Base-by-base conservation (phyloP, 1,140 invertebrate genomes). In the Dinothrombium tinctorium region DNA sequence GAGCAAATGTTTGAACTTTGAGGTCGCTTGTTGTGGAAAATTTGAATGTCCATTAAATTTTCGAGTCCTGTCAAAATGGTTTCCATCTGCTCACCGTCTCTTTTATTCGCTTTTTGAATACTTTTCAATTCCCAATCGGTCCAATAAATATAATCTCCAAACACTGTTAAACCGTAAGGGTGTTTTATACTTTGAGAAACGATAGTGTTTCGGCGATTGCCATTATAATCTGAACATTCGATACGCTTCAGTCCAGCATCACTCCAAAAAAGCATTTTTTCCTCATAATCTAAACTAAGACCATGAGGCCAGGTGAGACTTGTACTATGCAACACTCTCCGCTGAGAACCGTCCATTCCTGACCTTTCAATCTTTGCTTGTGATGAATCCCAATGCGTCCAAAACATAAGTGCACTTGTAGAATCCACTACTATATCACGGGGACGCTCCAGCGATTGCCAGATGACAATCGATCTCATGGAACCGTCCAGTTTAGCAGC, bases 261-360 rank as follows among this genome's bases (percentile, higher is more conserved):
- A 47, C 83, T 83, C 78, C 89, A 96, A 56, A 94, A 96, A 1
- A 96, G 65, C 44, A 77, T 77, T 48, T 68, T 68, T 8, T 69
- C 69, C 1, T 73, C 67, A 6, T 76, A 68, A 57, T 96, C 92
- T 12, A 98, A 55, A 0, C 86, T 77, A 14, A 96, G 73, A 0
- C 84, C 87, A 56, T 95, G 95, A 0, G 90, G 87, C 87, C 87
- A 95, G 25, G 72, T 72, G 1, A 96, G 63, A 45, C 76, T 71
- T 22, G 76, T 73, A 1, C 68, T 72, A 0, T 96, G 69, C 1
- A 98, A 60, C 1, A 76, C 58, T 26, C 62, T 60, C 11, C 90
- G 58, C 17, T 74, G 70, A 1, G 69, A 73, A 1, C 89, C 89
- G 57, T 95, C 89, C 33, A 95, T 61, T 45, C 57, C 75, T 8